Evolutionary conservation across 2,888 invertebrate species (phyloP), one percentile per base, ranked within the genome.

Genomic region (Brachyptera risi): DNA sequence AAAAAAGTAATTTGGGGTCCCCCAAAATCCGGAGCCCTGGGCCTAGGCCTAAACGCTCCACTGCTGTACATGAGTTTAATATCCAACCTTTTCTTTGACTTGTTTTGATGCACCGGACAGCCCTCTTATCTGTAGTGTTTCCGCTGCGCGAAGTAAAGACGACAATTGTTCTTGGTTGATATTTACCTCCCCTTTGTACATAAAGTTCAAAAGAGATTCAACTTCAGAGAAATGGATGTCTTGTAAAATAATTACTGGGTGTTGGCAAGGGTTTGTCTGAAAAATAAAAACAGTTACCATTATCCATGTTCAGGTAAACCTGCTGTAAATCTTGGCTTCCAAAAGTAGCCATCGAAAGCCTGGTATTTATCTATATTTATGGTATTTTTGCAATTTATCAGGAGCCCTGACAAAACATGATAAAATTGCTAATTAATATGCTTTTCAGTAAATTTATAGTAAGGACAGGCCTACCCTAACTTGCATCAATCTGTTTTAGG

Each of bases 241-340:
- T 56, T 71, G 70, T 23, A 71, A 64, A 56, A 71, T 70, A 13
- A 71, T 67, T 9, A 71, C 70, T 35, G 71, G 71, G 66, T 86
- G 85, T 71, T 82, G 84, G 76, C 84, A 85, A 72, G 87, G 86
- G 79, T 87, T 87, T 74, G 84, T 83, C 86, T 86, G 74, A 63
- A 78, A 80, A 73, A 62, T 71, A 27, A 24, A 17, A 5, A 11
- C n/a, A 27, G 13, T 5, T 40, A 40, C n/a, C n/a, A 40, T 40
- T 40, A 40, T 35, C 35, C 11, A 9, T 7, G 11, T 40, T 9
- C 13, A n/a, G 17, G 13, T 40, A 58, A 5, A 17, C 40, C 11
- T 15, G 11, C 11, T 9, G n/a, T 57, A 51, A n/a, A n/a, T n/a
- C n/a, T n/a, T n/a, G n/a, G n/a, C n/a, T n/a, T n/a, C n/a, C n/a